Conservation (phyloP, 2,797 vertebrate genomes). For the Schizothorax lantsangensis region DNA sequence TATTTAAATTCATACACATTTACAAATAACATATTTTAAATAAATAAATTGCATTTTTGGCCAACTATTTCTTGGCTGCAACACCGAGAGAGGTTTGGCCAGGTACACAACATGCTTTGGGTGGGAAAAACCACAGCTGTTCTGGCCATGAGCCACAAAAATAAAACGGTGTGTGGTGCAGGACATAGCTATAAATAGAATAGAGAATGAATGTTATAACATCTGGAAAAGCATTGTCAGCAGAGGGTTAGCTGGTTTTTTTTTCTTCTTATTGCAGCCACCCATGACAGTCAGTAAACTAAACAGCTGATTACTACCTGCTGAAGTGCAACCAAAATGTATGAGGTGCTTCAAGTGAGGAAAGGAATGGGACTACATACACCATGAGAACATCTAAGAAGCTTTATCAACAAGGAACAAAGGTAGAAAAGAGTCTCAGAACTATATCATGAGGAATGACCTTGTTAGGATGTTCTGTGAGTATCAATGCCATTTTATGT, state of each 20-base stretch:
- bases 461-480: background rate
- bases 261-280: background rate
- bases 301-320: constrained; percentile 11
- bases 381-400: background rate
- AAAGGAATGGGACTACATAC: background rate
- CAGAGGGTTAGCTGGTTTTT: background rate
- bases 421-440: background rate
- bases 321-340: background rate
- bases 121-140: constrained; percentile 18
- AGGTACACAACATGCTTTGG: background rate
- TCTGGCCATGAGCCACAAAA: constrained; percentile 5
- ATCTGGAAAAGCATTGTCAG: background rate
- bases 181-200: constrained; percentile 11
- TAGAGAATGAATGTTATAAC: background rate
- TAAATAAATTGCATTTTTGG: background rate
- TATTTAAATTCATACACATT: background rate
- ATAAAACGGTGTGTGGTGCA: background rate
- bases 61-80: background rate
- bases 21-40: background rate
- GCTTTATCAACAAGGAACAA: background rate
- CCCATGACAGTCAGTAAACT: background rate
- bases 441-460: background rate
- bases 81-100: background rate
- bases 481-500: background rate
- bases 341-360: background rate